phyloP scores from a whole-genome alignment of 2,888 invertebrate species.

The Lysandra coridon region DNA sequence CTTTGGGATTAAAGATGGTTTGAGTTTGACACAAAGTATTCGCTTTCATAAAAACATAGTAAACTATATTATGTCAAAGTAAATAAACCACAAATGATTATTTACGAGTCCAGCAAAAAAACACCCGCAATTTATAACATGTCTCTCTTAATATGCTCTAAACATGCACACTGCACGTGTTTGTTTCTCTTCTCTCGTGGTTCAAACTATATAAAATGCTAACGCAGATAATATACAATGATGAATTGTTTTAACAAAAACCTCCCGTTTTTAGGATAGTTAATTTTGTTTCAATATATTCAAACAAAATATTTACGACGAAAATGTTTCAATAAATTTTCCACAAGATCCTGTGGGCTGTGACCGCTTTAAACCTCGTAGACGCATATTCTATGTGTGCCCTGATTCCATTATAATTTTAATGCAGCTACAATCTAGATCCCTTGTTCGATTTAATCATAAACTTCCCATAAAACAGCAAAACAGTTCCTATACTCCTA shows the following conservation, averaged over 20 bases:
- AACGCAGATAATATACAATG: not conserved
- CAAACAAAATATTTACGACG: not conserved
- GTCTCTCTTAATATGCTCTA: not conserved
- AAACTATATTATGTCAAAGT: not conserved
- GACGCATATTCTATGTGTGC: too few species aligned
- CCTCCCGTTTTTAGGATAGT: not conserved
- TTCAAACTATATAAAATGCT: not conserved
- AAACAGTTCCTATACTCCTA: too few species aligned
- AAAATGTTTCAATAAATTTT: not conserved
- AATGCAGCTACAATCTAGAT: too few species aligned
- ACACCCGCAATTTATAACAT: not conserved
- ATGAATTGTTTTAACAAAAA: not conserved
- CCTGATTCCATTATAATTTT: too few species aligned
- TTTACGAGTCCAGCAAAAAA: not conserved
- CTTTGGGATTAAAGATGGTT: not conserved
- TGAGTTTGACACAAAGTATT: not conserved
- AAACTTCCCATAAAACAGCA: too few species aligned
- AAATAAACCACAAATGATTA: not conserved
- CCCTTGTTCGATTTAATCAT: too few species aligned
- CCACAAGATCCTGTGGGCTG: not conserved
- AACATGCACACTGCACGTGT: conserved; percentile 1
- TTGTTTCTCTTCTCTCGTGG: not conserved
- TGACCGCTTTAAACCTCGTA: too few species aligned
- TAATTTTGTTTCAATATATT: not conserved
- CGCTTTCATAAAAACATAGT: not conserved